Evolutionary conservation across 1,140 invertebrate genomes (phyloP).

Genomic region (Homarus americanus): DNA sequence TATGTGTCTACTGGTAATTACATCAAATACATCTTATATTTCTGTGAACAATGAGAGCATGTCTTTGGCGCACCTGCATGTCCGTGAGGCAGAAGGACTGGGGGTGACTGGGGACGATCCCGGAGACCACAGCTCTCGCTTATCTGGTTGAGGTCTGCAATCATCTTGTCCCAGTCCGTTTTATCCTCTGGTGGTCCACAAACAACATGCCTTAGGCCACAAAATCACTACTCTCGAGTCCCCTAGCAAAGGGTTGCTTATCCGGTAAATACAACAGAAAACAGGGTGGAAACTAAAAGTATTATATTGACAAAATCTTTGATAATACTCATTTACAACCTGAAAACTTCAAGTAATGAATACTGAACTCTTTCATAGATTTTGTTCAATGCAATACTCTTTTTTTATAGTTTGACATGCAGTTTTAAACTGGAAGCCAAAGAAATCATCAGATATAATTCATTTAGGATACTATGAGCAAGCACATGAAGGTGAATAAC

Average conservation of each 20-base stretch:
- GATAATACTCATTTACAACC: neutral
- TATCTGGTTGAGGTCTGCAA: slow-evolving; percentile 76
- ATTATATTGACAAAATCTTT: neutral
- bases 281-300: neutral
- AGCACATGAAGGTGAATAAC: neutral
- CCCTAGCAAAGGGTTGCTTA: neutral
- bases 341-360: neutral
- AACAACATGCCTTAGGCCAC: slow-evolving; percentile 44
- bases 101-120: slow-evolving; percentile 47
- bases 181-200: slow-evolving; percentile 74
- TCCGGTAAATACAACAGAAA: neutral
- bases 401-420: neutral
- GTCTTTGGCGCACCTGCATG: slow-evolving; percentile 45
- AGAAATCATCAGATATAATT: neutral
- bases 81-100: slow-evolving; percentile 38
- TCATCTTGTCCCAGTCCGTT: slow-evolving; percentile 77
- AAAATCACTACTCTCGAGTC: neutral
- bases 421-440: neutral
- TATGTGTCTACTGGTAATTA: no score
- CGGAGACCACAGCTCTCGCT: slow-evolving; percentile 71
- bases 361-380: neutral
- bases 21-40: no score
- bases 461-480: neutral
- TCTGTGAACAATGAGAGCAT: neutral
- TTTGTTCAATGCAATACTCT: slow-evolving; percentile 3